These are phyloP conservation scores for Agriotes lineatus DNA, from an alignment of 2,888 invertebrate species.

Conservation along the genomic window DNA sequence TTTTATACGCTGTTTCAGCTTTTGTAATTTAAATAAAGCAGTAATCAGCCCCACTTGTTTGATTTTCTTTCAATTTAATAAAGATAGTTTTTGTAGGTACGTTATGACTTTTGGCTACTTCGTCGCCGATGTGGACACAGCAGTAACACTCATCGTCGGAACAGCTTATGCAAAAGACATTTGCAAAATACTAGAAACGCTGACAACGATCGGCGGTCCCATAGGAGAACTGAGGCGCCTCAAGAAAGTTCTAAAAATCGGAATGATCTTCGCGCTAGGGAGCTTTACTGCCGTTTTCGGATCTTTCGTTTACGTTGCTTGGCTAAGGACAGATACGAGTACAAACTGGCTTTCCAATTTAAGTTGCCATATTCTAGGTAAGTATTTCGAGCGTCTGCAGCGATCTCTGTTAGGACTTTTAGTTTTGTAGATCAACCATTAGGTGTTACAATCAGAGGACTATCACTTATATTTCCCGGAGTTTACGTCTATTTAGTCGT, in stretches of 20 bases:
- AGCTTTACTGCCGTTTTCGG: background rate
- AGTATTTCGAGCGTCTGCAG: too few relatives aligned
- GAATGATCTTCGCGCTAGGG: background rate
- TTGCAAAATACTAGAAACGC: slow-evolving; percentile 9
- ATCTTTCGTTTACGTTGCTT: slow-evolving; percentile 17
- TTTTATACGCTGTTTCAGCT: too few relatives aligned
- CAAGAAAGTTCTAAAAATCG: background rate
- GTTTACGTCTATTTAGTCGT: background rate
- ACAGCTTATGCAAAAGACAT: background rate
- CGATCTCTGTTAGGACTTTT: too few relatives aligned
- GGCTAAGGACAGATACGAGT: too few relatives aligned
- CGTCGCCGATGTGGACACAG: slow-evolving; percentile 4
- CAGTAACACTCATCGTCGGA: slow-evolving; percentile 1
- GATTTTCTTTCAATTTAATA: too few relatives aligned
- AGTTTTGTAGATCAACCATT: slow-evolving; percentile 16
- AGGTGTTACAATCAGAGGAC: slow-evolving; percentile 6
- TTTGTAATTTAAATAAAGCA: too few relatives aligned
- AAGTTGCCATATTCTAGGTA: slow-evolving; percentile 19
- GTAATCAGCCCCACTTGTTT: too few relatives aligned
- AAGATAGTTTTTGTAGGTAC: slow-evolving; percentile 20
- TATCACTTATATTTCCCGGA: slow-evolving; percentile 2
- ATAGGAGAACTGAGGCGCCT: background rate
- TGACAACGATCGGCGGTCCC: background rate
- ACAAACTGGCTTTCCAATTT: too few relatives aligned
- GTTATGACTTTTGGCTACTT: slow-evolving; percentile 29